phyloP scores from a whole-genome alignment of 1,140 invertebrate species.

The Pseudomyrmex cubaensis region DNA sequence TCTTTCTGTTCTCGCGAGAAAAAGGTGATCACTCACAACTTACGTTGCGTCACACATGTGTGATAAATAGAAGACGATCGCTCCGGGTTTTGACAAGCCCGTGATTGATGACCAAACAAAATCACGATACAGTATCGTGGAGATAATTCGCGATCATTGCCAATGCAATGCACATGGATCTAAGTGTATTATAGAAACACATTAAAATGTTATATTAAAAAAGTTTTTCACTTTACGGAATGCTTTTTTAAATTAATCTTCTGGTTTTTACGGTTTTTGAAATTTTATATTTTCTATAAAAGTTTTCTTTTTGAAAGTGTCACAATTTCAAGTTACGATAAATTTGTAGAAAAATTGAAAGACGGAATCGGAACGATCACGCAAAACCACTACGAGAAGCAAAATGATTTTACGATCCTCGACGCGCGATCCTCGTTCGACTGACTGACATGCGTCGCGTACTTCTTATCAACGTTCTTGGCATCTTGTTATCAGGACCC shows the following conservation, averaged over 20 bases:
- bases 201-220: too few species aligned
- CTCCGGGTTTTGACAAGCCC: conserved; percentile 1
- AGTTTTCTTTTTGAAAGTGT: too few species aligned
- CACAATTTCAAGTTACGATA: too few species aligned
- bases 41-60: conserved; percentile 61
- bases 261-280: too few species aligned
- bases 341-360: background rate
- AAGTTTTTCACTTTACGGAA: too few species aligned
- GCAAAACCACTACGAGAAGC: background rate
- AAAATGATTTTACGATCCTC: conserved; percentile 7
- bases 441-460: conserved; percentile 55
- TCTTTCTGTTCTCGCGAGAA: conserved; percentile 74
- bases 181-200: too few species aligned
- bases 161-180: too few species aligned
- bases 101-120: background rate
- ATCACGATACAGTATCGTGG: background rate
- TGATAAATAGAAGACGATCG: conserved; percentile 8
- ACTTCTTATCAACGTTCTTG: conserved; percentile 70
- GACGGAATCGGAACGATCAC: background rate
- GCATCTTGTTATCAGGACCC: conserved; percentile 71
- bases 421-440: conserved; percentile 37
- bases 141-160: too few species aligned
- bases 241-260: too few species aligned
- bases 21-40: conserved; percentile 53
- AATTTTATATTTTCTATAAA: too few species aligned